phyloP scores from a whole-genome alignment of 2,797 vertebrate species.

The Oreortyx pictus region DNA sequence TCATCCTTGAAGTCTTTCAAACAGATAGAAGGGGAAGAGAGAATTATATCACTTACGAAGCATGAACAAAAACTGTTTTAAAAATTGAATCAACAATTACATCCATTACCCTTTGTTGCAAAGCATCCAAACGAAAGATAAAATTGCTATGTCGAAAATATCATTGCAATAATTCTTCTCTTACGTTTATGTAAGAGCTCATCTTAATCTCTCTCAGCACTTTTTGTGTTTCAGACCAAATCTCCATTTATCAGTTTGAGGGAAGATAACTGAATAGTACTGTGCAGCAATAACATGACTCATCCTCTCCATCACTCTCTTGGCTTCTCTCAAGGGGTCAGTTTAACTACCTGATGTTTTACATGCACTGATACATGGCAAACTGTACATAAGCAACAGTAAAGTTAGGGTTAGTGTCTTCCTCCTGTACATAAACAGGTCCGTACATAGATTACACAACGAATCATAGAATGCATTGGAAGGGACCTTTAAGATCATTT shows the following conservation, averaged over 20 bases:
- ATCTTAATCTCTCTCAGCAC: not conserved
- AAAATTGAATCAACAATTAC: not conserved
- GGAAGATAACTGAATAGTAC: not conserved
- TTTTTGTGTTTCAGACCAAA: not conserved
- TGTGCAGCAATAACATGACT: not conserved
- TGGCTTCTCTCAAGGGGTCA: not conserved
- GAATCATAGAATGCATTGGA: no score
- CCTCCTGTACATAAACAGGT: not conserved
- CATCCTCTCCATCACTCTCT: not conserved
- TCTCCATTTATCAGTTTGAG: not conserved
- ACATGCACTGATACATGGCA: not conserved
- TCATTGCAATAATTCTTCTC: not conserved
- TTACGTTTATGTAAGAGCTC: not conserved
- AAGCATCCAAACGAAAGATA: not conserved
- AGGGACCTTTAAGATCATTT: no score
- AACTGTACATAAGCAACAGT: not conserved
- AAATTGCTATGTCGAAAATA: not conserved
- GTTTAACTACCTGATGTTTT: not conserved
- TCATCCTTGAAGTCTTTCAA: conserved; percentile 1
- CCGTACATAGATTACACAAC: not conserved
- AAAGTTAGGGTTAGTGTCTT: not conserved
- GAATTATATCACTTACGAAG: not conserved
- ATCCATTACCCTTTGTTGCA: not conserved
- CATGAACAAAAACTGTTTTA: not conserved
- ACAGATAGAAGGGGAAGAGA: not conserved